A percentile compares a stretch with the other conserved stretches of the same genome.
These are phyloP conservation scores for Sakesphorus luctuosus DNA, from an alignment of 2,113 vertebrate genomes.

Conservation along the genomic window DNA sequence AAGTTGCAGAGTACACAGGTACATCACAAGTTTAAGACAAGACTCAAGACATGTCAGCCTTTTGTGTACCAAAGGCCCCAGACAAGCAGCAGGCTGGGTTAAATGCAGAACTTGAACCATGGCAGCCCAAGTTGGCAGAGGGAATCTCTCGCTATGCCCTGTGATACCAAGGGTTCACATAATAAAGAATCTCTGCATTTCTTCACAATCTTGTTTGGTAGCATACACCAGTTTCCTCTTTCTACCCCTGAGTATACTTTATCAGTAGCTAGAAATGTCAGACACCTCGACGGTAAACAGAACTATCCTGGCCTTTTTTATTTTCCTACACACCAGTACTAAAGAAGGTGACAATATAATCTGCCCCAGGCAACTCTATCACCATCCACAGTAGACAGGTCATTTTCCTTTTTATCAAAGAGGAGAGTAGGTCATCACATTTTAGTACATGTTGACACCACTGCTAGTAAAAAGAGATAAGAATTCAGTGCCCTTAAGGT, in stretches of 20 bases:
- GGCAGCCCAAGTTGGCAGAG: background rate
- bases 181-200: constrained; percentile 1
- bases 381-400: constrained; percentile 68
- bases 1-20: background rate
- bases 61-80: background rate
- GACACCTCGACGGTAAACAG: constrained; percentile 58
- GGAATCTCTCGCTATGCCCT: background rate
- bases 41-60: background rate
- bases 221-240: background rate
- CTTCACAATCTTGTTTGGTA: background rate
- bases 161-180: background rate
- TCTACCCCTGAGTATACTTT: constrained; percentile 46
- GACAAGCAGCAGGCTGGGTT: background rate
- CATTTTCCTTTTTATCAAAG: constrained; percentile 78
- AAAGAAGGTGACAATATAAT: constrained; percentile 65
- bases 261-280: constrained; percentile 68
- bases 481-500: constrained; percentile 73
- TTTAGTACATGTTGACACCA: constrained; percentile 75
- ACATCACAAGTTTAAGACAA: background rate
- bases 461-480: constrained; percentile 70
- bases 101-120: background rate
- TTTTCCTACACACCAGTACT: constrained; percentile 40
- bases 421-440: constrained; percentile 68
- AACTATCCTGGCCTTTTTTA: constrained; percentile 55
- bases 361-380: constrained; percentile 73